Percentiles rank a stretch among this genome's conserved stretches.
Conservation (phyloP, 2,113 vertebrate genomes). For the Mormyrus iriodes region DNA sequence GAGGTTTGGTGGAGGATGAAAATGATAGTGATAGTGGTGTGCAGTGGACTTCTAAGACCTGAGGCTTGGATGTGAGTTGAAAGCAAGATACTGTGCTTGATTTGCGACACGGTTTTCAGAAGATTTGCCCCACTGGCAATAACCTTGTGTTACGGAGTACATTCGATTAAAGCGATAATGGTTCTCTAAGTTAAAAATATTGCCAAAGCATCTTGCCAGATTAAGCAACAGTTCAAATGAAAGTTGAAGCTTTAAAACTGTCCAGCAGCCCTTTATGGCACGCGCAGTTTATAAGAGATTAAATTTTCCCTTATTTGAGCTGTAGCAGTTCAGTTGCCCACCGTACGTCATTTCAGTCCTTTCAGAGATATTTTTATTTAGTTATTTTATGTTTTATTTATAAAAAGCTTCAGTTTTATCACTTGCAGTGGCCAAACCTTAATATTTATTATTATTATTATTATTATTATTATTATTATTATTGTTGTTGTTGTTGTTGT, state of each 20-base stretch:
- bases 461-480: neutral
- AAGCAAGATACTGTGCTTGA: neutral
- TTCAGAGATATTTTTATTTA: neutral
- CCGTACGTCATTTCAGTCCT: neutral
- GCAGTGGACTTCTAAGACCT: neutral
- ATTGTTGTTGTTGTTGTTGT: no score
- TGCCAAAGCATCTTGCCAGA: neutral
- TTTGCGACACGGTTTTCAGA: neutral
- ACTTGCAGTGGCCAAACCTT: neutral
- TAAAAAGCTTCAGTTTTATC: neutral
- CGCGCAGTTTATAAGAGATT: neutral
- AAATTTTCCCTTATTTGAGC: neutral
- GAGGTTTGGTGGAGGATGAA: neutral
- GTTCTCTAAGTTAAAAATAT: neutral
- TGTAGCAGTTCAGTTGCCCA: neutral
- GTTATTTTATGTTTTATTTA: neutral
- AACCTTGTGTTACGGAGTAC: slow-evolving; percentile 1
- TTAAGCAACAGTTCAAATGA: neutral
- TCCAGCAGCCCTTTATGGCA: neutral
- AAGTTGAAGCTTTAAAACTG: neutral
- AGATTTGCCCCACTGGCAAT: neutral
- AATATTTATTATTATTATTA: neutral
- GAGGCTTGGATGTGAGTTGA: neutral
- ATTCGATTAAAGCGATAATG: neutral
- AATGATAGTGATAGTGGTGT: neutral